Percentiles rank a stretch among this genome's conserved stretches.
phyloP scores from a whole-genome alignment of 2,888 invertebrate species.

The Brenthis hecate region DNA sequence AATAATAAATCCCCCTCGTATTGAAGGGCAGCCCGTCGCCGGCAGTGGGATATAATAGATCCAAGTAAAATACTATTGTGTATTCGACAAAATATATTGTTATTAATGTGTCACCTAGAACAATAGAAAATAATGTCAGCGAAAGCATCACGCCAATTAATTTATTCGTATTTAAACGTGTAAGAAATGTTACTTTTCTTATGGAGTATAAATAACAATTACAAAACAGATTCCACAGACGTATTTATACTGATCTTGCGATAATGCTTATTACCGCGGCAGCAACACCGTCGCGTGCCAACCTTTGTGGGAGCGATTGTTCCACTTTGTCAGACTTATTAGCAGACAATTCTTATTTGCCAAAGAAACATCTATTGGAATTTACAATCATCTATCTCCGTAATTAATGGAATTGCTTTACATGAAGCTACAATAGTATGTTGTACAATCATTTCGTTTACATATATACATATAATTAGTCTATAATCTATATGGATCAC shows the following conservation, averaged over 20 bases:
- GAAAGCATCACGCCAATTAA: conserved; percentile 22
- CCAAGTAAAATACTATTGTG: background rate
- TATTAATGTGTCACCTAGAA: background rate
- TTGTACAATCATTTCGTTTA: too few relatives aligned
- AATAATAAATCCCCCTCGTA: too few relatives aligned
- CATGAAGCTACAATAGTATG: background rate
- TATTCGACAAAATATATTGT: background rate
- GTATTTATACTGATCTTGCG: conserved; percentile 35
- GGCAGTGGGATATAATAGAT: background rate
- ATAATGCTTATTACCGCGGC: conserved; percentile 36
- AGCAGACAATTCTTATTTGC: conserved; percentile 16
- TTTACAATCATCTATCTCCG: conserved; percentile 2
- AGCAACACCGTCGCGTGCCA: conserved; percentile 42
- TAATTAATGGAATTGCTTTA: conserved; percentile 1
- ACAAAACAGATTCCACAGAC: conserved; percentile 32
- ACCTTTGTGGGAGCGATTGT: conserved; percentile 44
- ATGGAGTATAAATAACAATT: conserved; percentile 31
- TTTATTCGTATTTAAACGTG: conserved; percentile 18
- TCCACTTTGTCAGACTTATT: conserved; percentile 27
- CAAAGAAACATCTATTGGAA: conserved; percentile 12
- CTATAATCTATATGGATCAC: too few relatives aligned
- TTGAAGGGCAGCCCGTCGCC: too few relatives aligned
- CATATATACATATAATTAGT: too few relatives aligned
- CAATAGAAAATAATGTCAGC: background rate
- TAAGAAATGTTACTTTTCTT: conserved; percentile 25